phyloP scores from a whole-genome alignment of 2,113 vertebrate genomes.

The Motacilla alba region DNA sequence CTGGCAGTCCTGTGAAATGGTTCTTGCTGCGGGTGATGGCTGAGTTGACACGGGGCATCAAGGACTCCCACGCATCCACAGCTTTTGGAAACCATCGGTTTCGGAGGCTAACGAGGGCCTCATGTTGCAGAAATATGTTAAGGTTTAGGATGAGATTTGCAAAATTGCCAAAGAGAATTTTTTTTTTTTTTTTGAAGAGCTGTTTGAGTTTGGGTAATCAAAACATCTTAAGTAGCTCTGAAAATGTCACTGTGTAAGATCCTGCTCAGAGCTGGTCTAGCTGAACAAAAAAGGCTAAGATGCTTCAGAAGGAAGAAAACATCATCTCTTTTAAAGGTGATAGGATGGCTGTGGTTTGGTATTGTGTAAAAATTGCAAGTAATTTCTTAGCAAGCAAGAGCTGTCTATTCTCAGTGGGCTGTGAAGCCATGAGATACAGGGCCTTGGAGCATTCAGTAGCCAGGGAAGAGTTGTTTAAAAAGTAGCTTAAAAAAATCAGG shows the following conservation, averaged over 20 bases:
- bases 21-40: slow-evolving; percentile 45
- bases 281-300: neutral
- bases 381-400: neutral
- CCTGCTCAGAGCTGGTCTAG: neutral
- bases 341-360: neutral
- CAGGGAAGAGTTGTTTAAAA: neutral
- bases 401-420: neutral
- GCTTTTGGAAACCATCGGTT: neutral
- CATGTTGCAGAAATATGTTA: neutral
- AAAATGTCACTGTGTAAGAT: slow-evolving; percentile 16
- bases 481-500: neutral
- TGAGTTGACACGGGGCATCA: neutral
- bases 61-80: neutral
- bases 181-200: neutral
- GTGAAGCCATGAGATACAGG: neutral
- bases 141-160: slow-evolving; percentile 5
- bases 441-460: neutral
- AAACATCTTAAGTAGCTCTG: slow-evolving; percentile 4
- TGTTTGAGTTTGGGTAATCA: neutral
- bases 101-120: neutral
- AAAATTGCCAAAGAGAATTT: neutral
- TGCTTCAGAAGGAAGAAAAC: neutral
- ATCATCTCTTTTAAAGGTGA: neutral
- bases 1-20: neutral
- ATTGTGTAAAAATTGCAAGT: neutral